A percentile compares a stretch with the other conserved stretches of the same genome.
These are phyloP conservation scores for Ardeotis arabs DNA, from an alignment of 2,113 vertebrate species.

Conservation along the genomic window DNA sequence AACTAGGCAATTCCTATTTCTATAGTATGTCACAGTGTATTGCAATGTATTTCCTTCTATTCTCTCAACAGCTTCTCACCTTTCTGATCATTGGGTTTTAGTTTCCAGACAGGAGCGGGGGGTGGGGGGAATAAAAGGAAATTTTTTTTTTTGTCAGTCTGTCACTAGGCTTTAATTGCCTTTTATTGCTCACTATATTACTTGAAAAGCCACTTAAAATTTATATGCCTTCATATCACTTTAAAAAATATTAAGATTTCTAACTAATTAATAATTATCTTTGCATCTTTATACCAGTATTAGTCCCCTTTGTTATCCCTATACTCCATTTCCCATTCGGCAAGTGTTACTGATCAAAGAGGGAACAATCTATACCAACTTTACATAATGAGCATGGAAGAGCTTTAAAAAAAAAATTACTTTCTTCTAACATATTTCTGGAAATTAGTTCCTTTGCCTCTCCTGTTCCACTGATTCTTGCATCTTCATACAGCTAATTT, in stretches of 20 bases:
- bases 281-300: neutral
- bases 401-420: neutral
- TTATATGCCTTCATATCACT: neutral
- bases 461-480: conserved; percentile 31
- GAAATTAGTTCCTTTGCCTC: conserved; percentile 12
- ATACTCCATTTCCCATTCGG: neutral
- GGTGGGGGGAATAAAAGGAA: neutral
- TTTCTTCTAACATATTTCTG: neutral
- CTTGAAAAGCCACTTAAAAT: conserved; percentile 27
- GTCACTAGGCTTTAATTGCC: conserved; percentile 10
- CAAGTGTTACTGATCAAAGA: conserved; percentile 11
- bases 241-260: conserved; percentile 16
- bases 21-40: neutral
- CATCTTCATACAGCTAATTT: neutral
- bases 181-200: conserved; percentile 6
- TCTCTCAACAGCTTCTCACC: neutral
- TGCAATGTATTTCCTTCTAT: neutral
- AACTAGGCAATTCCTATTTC: neutral
- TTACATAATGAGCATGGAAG: neutral
- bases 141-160: neutral
- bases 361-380: neutral
- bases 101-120: neutral
- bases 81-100: neutral
- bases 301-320: neutral
- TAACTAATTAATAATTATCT: conserved; percentile 39